Conservation (phyloP, 2,888 invertebrate species). For the Sminthurinus aureus region DNA sequence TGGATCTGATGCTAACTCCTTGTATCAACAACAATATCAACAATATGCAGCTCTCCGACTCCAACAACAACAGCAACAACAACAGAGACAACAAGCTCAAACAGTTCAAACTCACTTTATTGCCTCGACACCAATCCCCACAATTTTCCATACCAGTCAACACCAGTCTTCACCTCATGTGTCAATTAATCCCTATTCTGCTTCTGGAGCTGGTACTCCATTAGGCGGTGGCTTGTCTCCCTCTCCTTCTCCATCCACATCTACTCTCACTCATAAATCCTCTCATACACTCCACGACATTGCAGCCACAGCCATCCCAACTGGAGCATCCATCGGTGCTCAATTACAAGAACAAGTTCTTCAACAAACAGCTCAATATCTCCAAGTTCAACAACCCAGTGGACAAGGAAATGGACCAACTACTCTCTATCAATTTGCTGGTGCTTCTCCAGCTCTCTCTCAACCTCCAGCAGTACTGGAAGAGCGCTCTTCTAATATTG, state of each 20-base stretch:
- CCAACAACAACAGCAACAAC: conserved; percentile 38
- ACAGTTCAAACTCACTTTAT: background rate
- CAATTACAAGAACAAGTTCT: conserved; percentile 41
- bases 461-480: conserved; percentile 36
- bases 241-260: conserved; percentile 15
- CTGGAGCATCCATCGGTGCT: conserved; percentile 47
- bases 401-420: conserved; percentile 1
- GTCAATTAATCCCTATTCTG: conserved; percentile 20
- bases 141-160: background rate
- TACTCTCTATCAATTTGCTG: background rate
- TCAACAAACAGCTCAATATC: conserved; percentile 14
- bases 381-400: conserved; percentile 16
- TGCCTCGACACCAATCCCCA: conserved; percentile 31
- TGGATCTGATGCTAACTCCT: conserved; percentile 32
- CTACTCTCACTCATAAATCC: conserved; percentile 20
- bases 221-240: background rate
- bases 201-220: background rate
- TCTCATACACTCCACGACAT: conserved; percentile 8
- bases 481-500: background rate
- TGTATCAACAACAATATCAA: conserved; percentile 40
- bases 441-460: background rate
- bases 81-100: conserved; percentile 34
- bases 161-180: background rate
- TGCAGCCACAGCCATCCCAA: conserved; percentile 37
- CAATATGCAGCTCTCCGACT: conserved; percentile 18